These are phyloP conservation scores for Phrynocephalus vlangalii DNA, from an alignment of 2,797 vertebrate genomes.

Conservation along the genomic window DNA sequence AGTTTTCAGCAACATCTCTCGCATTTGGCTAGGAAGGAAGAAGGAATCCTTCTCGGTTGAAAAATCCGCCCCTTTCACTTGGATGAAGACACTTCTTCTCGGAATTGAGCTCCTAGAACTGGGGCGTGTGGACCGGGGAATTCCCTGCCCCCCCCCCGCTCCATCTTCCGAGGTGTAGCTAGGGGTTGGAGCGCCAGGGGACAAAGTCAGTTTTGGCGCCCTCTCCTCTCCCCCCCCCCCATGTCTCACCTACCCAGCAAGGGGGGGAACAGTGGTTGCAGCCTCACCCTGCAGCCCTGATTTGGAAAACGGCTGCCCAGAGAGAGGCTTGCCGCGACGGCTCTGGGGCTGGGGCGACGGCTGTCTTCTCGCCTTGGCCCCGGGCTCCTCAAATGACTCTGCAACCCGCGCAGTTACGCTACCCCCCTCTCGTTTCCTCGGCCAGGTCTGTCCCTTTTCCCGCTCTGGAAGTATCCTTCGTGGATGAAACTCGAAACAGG, in stretches of 20 bases:
- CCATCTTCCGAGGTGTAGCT: not conserved
- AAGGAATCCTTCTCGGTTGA: not conserved
- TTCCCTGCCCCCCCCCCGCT: not conserved
- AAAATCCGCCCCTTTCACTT: slow-evolving; percentile 7
- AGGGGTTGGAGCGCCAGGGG: no score
- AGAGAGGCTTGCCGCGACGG: not conserved
- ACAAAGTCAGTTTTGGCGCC: no score
- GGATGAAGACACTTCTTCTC: not conserved
- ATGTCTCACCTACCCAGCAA: no score
- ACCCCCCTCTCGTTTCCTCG: no score
- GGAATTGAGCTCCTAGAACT: not conserved
- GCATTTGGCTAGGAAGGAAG: not conserved
- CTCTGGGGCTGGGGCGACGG: not conserved
- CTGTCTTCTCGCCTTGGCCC: not conserved
- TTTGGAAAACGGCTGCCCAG: not conserved
- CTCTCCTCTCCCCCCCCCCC: no score
- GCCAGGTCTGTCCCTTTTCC: no score
- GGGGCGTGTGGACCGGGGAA: not conserved
- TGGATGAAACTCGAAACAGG: no score
- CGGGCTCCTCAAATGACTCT: not conserved
- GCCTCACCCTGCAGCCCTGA: not conserved
- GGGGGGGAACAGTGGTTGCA: not conserved
- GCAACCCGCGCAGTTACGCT: not conserved
- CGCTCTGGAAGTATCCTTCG: no score
- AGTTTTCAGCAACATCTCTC: not conserved